phyloP scores from a whole-genome alignment of 2,113 vertebrate species.

The Phalacrocorax pelagicus region DNA sequence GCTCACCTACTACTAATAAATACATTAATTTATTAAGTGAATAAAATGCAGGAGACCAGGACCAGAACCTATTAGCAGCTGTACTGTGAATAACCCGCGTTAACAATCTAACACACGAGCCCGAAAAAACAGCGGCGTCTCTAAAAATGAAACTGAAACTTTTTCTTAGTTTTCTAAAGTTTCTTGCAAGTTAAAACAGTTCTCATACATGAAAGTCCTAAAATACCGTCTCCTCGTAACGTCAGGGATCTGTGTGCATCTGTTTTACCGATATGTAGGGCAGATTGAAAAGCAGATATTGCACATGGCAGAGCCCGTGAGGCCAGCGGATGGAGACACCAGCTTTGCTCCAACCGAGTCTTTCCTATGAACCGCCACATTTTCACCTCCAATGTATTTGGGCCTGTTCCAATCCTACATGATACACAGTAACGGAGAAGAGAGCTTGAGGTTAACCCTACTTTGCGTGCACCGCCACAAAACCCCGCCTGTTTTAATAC shows the following conservation, averaged over 20 bases:
- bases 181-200: neutral
- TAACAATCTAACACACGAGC: neutral
- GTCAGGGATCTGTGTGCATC: neutral
- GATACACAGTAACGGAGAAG: accelerated
- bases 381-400: neutral
- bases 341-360: neutral
- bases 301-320: neutral
- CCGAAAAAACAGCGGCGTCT: neutral
- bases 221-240: accelerated
- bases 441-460: neutral
- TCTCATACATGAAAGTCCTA: neutral
- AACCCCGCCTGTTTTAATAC: accelerated
- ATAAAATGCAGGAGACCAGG: neutral
- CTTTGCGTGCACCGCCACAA: neutral
- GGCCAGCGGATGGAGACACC: neutral
- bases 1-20: neutral
- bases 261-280: accelerated
- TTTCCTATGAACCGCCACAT: neutral
- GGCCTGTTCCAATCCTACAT: accelerated
- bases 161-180: neutral
- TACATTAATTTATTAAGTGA: neutral
- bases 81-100: neutral
- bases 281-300: neutral
- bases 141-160: neutral
- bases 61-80: neutral